Percentiles rank a stretch among this genome's conserved stretches.
Evolutionary conservation across 2,888 invertebrate species (phyloP).

Genomic region (Dyspetes luteomarginatus): DNA sequence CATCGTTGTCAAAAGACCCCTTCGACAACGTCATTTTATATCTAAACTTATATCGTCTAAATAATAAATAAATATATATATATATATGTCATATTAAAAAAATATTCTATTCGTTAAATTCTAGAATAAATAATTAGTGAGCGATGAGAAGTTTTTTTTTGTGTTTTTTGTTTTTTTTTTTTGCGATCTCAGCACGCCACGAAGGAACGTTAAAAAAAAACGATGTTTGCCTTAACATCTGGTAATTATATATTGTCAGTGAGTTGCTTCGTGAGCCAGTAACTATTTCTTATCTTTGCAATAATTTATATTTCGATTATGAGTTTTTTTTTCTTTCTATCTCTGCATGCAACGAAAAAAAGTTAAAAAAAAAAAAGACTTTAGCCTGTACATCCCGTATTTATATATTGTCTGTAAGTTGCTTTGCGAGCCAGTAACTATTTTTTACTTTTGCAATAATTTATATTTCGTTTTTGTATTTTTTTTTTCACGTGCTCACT

Average conservation of each 20-base stretch:
- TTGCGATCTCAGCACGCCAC: constrained; percentile 22
- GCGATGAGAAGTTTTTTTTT: constrained; percentile 25
- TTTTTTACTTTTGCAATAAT: neutral
- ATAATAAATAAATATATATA: constrained; percentile 35
- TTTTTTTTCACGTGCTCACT: neutral
- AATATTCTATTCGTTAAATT: constrained; percentile 44
- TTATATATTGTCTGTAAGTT: neutral
- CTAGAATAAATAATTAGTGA: constrained; percentile 46
- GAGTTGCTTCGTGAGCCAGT: neutral
- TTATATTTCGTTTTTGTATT: neutral
- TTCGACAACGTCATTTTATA: constrained; percentile 11
- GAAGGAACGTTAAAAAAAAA: constrained; percentile 15
- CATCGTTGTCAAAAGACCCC: constrained; percentile 12
- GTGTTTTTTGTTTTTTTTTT: constrained; percentile 16
- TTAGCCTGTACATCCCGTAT: constrained; percentile 22
- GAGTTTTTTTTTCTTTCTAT: neutral
- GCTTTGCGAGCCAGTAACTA: neutral
- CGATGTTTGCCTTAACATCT: constrained; percentile 13
- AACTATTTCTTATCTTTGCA: neutral
- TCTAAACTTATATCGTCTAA: constrained; percentile 48
- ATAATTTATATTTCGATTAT: neutral
- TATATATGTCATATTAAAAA: constrained; percentile 37
- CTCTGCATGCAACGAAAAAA: constrained; percentile 20
- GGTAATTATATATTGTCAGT: neutral
- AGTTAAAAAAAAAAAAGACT: neutral